Percentiles rank a stretch among this genome's conserved stretches.
These are phyloP conservation scores for Oreotrochilus melanogaster DNA, from an alignment of 2,113 vertebrate species.

Conservation along the genomic window DNA sequence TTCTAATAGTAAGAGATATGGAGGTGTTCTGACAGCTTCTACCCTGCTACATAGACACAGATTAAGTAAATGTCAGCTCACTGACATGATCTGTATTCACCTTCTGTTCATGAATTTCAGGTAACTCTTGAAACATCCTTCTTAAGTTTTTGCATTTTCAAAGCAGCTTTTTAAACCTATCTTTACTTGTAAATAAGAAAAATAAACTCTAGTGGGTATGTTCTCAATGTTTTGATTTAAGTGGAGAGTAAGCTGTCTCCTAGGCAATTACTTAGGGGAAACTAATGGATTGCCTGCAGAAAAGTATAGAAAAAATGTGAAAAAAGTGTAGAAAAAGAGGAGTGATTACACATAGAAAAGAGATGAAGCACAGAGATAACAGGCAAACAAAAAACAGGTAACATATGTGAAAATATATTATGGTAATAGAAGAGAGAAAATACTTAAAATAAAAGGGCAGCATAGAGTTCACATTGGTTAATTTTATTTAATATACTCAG, in stretches of 20 bases:
- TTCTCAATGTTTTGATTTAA: conserved; percentile 65
- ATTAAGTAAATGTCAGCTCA: conserved; percentile 46
- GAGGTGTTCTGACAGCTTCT: conserved; percentile 19
- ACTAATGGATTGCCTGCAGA: conserved; percentile 21
- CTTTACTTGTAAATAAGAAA: conserved; percentile 23
- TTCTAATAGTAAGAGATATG: background rate
- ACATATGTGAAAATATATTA: background rate
- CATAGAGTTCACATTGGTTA: background rate
- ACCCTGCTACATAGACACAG: conserved; percentile 42
- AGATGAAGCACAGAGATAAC: background rate
- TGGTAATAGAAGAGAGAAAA: background rate
- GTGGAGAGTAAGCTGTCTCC: conserved; percentile 66
- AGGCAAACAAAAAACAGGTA: background rate
- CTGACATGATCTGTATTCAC: conserved; percentile 26
- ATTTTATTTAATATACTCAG: background rate
- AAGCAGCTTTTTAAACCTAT: conserved; percentile 48
- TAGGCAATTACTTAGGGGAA: conserved; percentile 66
- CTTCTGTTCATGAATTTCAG: conserved; percentile 55
- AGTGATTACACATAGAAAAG: background rate
- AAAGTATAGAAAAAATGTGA: conserved; percentile 57
- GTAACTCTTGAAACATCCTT: conserved; percentile 50
- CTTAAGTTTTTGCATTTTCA: conserved; percentile 54
- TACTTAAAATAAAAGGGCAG: background rate
- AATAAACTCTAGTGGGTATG: conserved; percentile 46
- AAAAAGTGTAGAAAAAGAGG: conserved; percentile 24